A percentile compares a stretch with the other conserved stretches of the same genome.
phyloP scores from a whole-genome alignment of 2,113 vertebrate genomes.

The Hyaena hyaena region DNA sequence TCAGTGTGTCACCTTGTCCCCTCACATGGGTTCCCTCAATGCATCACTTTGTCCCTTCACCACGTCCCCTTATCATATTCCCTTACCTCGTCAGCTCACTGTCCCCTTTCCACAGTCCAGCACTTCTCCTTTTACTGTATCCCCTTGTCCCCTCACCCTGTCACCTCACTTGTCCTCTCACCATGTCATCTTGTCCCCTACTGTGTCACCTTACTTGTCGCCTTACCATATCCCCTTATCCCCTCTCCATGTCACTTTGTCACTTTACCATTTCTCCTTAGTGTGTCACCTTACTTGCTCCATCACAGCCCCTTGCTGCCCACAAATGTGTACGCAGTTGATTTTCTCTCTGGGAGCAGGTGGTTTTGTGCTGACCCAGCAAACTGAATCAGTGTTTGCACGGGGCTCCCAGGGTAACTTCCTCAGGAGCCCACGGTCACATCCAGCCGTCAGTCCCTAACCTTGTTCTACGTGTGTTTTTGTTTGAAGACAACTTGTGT shows the following conservation, averaged over 20 bases:
- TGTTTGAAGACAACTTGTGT: not conserved
- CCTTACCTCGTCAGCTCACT: no score
- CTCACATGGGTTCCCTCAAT: no score
- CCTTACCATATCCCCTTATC: no score
- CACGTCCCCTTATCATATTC: no score
- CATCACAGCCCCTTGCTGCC: no score
- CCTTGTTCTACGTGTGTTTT: not conserved
- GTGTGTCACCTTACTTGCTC: not conserved
- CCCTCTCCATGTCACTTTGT: not conserved
- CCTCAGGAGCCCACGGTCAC: not conserved
- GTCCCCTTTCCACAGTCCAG: no score
- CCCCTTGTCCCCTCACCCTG: not conserved
- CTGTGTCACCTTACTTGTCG: not conserved
- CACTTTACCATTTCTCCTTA: not conserved
- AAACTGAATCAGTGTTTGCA: not conserved
- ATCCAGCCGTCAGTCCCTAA: not conserved
- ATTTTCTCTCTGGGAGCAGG: not conserved
- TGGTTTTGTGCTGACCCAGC: not conserved
- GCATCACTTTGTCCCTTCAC: no score
- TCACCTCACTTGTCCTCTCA: not conserved
- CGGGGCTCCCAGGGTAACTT: no score
- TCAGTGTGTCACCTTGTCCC: no score
- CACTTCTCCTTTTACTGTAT: no score
- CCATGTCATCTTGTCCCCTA: not conserved
- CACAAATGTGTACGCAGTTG: not conserved